These are phyloP conservation scores for Phainopepla nitens DNA, from an alignment of 2,113 vertebrate genomes.

Conservation along the genomic window DNA sequence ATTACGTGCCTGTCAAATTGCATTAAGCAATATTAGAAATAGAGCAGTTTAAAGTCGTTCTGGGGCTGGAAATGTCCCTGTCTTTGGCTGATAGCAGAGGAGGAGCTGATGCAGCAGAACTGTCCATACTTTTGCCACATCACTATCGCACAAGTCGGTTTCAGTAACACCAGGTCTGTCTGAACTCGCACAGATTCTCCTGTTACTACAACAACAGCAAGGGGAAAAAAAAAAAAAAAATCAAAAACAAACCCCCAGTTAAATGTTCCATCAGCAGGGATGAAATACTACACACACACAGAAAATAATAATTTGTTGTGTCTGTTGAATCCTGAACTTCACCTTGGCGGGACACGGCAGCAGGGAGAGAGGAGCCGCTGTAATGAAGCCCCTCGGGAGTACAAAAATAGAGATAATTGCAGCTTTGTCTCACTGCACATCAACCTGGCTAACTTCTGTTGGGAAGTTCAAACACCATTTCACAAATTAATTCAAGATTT, in stretches of 20 bases:
- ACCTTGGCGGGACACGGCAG: neutral
- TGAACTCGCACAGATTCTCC: neutral
- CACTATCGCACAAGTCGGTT: neutral
- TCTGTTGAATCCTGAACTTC: neutral
- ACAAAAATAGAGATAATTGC: neutral
- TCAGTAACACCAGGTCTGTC: neutral
- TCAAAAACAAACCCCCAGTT: neutral
- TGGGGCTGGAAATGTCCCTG: neutral
- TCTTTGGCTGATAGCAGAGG: neutral
- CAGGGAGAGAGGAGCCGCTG: neutral
- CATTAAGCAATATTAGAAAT: neutral
- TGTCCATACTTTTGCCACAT: neutral
- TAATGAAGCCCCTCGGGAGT: slow-evolving; percentile 18
- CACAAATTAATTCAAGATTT: neutral
- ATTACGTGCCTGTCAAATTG: neutral
- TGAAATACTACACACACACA: neutral
- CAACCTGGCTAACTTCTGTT: neutral
- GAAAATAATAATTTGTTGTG: neutral
- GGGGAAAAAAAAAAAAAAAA: neutral
- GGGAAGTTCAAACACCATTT: neutral
- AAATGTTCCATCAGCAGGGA: neutral
- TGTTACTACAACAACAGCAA: neutral
- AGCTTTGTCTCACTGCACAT: neutral
- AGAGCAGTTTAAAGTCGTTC: neutral
- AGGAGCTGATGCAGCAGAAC: neutral